phyloP scores from a whole-genome alignment of 2,888 invertebrate species.

The Oxyscelio sp. region DNA sequence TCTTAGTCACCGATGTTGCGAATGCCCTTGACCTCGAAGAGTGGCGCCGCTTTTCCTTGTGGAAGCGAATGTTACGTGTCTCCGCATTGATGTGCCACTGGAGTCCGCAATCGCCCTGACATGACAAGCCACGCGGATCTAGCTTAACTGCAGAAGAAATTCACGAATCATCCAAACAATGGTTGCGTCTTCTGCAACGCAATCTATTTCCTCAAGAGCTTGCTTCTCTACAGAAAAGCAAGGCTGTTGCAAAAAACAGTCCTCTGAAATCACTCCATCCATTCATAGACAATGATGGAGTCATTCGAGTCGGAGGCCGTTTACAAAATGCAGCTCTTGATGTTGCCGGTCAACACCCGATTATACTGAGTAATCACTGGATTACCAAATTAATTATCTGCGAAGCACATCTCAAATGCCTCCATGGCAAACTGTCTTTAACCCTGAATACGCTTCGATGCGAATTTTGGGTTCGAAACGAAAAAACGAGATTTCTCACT shows the following conservation, averaged over 20 bases:
- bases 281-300: background rate
- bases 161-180: no score
- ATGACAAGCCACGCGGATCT: background rate
- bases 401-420: background rate
- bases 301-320: slow-evolving; percentile 1
- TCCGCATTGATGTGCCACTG: background rate
- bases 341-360: background rate
- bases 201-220: no score
- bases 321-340: background rate
- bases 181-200: no score
- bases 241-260: background rate
- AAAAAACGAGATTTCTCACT: no score
- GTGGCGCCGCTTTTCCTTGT: slow-evolving; percentile 2
- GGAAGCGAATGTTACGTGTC: background rate
- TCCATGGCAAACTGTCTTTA: slow-evolving; percentile 2
- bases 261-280: background rate
- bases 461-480: background rate
- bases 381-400: background rate
- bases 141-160: no score
- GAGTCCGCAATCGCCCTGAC: background rate
- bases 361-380: background rate
- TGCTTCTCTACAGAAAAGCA: no score
- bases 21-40: background rate
- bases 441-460: background rate
- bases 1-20: background rate